Evolutionary conservation across 2,888 invertebrate species (phyloP), one percentile per base, ranked within the genome.

Genomic region (Eudasyphora cyanicolor): DNA sequence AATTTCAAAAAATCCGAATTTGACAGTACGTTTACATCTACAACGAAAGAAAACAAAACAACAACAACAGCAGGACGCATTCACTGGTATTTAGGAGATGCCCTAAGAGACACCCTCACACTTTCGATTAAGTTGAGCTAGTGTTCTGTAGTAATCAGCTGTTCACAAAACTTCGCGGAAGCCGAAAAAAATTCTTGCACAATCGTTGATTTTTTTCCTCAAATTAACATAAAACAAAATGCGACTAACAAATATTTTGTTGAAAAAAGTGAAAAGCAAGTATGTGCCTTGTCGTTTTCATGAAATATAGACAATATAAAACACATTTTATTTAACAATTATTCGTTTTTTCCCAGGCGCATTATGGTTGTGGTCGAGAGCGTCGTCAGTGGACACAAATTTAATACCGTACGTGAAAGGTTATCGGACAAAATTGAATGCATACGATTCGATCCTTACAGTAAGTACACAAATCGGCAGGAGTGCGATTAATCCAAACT

Each of bases 331-430:
- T 32, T 7, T 42, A 75, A 49, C 12, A n/a, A 38, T 10, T 38
- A 19, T 3, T 8, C 54, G 17, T 54, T 73, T 27, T 54, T 74
- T 71, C 14, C 10, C 32, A 97, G 97, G 90, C 90, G 92, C 82
- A 93, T 97, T 67, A 95, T 97, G 95, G 97, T 97, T 8, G 88
- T 95, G 86, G 93, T 96, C 93, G 95, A 97, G 91, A 97, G 97
- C 92, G 92, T 95, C 73, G 96, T 96, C 1, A 95, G 94, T 87
- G 97, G 97, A 0, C 97, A 97, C 88, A 94, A 93, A 87, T 93
- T 94, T 80, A 94, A 93, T 80, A 89, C 91, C 79, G 93, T 95
- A 62, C 93, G 97, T 79, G 96, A 96, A 87, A 93, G 97, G 86
- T 90, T 96, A 64, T 95, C 93, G 0, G 97, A 97, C 12, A 97